Evolutionary conservation across 2,113 vertebrate species (phyloP).

Genomic region (Ictalurus furcatus): DNA sequence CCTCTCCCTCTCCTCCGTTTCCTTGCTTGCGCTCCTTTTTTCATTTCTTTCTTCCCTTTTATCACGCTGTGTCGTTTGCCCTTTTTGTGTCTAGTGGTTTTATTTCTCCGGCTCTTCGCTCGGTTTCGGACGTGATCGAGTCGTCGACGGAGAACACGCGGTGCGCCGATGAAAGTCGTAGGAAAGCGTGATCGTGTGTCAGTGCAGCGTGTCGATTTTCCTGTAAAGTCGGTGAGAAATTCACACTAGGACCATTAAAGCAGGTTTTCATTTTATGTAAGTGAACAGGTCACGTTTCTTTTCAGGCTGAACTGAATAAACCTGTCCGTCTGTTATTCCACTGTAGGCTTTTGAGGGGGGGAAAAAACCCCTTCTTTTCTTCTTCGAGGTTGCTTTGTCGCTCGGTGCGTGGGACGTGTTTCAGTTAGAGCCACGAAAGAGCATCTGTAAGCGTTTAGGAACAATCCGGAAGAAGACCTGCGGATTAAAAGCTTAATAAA

Average conservation of each 20-base stretch:
- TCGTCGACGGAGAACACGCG: too few relatives aligned
- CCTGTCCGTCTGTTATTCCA: not conserved
- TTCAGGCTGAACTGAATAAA: constrained; percentile 4
- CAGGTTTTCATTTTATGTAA: not conserved
- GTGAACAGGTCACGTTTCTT: not conserved
- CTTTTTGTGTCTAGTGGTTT: not conserved
- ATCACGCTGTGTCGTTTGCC: too few relatives aligned
- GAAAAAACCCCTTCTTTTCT: not conserved
- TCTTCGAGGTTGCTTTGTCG: not conserved
- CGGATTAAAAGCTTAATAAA: not conserved
- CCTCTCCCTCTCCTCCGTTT: not conserved
- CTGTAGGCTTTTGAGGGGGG: too few relatives aligned
- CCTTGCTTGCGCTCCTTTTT: too few relatives aligned
- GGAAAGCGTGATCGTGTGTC: not conserved
- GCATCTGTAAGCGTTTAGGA: not conserved
- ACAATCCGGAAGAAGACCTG: not conserved
- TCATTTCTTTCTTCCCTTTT: too few relatives aligned
- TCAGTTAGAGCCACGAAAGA: not conserved
- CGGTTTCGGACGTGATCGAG: too few relatives aligned
- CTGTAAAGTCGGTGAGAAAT: not conserved
- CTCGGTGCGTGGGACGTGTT: not conserved
- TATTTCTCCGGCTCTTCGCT: not conserved
- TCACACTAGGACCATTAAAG: not conserved
- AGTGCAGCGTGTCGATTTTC: not conserved
- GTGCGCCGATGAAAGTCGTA: not conserved